phyloP scores from a whole-genome alignment of 1,140 invertebrate species.

The Orchestia grillus region DNA sequence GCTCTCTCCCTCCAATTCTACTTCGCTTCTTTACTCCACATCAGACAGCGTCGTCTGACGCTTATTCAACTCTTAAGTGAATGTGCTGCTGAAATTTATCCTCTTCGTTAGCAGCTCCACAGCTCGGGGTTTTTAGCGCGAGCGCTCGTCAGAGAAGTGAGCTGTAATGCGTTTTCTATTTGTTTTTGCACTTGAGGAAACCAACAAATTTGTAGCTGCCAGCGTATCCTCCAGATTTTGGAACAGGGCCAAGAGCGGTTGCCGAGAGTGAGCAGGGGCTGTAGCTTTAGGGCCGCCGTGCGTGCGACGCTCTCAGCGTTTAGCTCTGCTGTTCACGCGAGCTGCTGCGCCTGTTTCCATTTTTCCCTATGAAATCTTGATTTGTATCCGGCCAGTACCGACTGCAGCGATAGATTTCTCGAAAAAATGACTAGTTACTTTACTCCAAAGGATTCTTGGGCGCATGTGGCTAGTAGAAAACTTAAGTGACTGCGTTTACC shows the following conservation, averaged over 20 bases:
- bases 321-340: not conserved
- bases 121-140: not conserved
- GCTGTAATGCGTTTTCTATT: slow-evolving; percentile 56
- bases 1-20: not conserved
- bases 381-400: no score
- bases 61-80: not conserved
- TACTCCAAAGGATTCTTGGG: no score
- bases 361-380: no score
- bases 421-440: no score
- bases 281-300: slow-evolving; percentile 34
- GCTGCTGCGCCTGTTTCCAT: no score
- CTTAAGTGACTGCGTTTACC: no score
- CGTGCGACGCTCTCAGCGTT: not conserved
- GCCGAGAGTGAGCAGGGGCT: slow-evolving; percentile 12
- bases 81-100: slow-evolving; percentile 5
- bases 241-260: slow-evolving; percentile 9
- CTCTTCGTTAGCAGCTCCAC: slow-evolving; percentile 39
- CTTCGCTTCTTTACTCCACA: not conserved
- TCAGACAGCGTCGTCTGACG: not conserved
- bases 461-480: no score
- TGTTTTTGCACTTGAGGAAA: slow-evolving; percentile 53
- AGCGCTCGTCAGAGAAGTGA: slow-evolving; percentile 44
- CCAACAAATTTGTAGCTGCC: slow-evolving; percentile 55
- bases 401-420: no score
- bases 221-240: slow-evolving; percentile 36